Base-by-base conservation (phyloP, 1,140 invertebrate species). In the Marisa cornuarietis region DNA sequence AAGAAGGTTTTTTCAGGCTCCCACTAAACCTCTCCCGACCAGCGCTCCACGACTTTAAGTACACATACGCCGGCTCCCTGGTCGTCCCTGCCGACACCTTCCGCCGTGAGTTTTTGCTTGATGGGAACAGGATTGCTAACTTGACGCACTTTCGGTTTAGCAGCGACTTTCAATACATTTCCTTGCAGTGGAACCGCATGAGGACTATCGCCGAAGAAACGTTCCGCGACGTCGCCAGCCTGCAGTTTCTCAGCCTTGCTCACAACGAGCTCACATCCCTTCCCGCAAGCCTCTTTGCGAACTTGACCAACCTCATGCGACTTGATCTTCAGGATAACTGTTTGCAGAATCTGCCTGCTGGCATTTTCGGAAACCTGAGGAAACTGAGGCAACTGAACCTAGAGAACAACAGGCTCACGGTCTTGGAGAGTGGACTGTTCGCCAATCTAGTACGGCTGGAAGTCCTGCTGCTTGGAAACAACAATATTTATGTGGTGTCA, bases 211-310 rank as follows among this genome's bases (percentile, higher is more conserved):
- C 79, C 16, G 31, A 66, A 11, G 68, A 63, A 22, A 83, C 82
- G 51, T 87, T 87, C 66, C 72, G 69, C 13, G 71, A 80, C 24
- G 61, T 84, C 13, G 42, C 16, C 22, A 79, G 81, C n/a, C 75
- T 87, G 8, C 85, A 87, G 77, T 78, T 80, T 76, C 69, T 87
- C 14, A 81, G 82, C 31, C 31, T 87, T 2, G 81, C 78, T 31
- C 18, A 76, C 51, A 87, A 87, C 71, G 26, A 71, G 13, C 63
- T 86, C 6, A 9, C 69, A 20, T n/a, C 42, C 4, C 52, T 86
- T 31, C 80, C 85, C 2, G 54, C 10, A 9, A 61, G 49, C 42
- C 20, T 81, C 16, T 86, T 86, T 42, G 20, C 52, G 8, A 72
- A 63, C 42, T 52, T 83, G 61, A 68, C 20, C 13, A 31, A 69